Base-by-base conservation (phyloP, 2,113 vertebrate species). In the Ptyas mucosa region DNA sequence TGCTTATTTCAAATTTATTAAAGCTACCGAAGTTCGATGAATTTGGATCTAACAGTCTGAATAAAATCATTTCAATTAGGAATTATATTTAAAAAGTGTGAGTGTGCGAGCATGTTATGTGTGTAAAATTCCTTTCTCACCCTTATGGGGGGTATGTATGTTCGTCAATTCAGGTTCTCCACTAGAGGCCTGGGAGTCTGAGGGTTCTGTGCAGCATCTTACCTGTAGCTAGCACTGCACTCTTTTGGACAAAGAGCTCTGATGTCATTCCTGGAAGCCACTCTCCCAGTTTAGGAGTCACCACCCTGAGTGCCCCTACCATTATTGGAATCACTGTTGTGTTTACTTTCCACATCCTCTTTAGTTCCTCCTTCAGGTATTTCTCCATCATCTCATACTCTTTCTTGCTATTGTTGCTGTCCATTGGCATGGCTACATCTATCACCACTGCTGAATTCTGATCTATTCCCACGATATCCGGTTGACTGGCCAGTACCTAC, bases 51-150 rank as follows among this genome's bases (percentile, higher is more conserved):
- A 43, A 81, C 8, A 43, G 20, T 81, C 75, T 81, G 75, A 81
- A 43, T 8, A 43, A 43, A 81, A 81, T 81, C 18, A 81, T 39
- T 81, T 81, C 75, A 81, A 43, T 81, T 43, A 43, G 34, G 8
- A 43, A 43, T 39, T 81, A 93, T 92, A 94, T 96, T 75, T 95
- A 87, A 89, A 85, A 93, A 95, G 93, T 89, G 93, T 75, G 92
- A 14, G 4, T 14, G 61, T 6, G 61, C 11, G 1, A 0, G 11
- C 29, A 8, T 23, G 6, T 24, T 24, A 23, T 15, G 57, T 61
- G 9, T 24, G 8, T 69, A 69, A 69, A 69, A 15, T 69, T 69
- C 64, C 64, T 18, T 69, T 69, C 29, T 34, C 29, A 69, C 12
- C 26, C 14, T 14, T 69, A 34, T 69, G 64, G 29, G 29, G 7